Conservation (phyloP, 1,140 invertebrate species). For the Zaprionus taronus region DNA sequence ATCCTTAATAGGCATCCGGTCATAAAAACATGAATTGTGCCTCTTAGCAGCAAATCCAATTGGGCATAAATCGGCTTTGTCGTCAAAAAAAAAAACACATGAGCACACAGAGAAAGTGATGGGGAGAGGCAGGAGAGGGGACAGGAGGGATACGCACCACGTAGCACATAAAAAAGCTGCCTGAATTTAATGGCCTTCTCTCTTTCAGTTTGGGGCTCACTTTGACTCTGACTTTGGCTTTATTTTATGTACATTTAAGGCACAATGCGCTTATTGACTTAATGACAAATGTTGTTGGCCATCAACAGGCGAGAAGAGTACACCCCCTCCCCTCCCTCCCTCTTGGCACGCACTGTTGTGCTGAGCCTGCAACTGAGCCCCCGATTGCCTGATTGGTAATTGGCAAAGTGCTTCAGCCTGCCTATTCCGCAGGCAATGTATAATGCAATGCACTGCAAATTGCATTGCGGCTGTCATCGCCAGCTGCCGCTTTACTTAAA, state of each 20-base stretch:
- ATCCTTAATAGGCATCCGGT: conserved; percentile 76
- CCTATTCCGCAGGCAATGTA: conserved; percentile 18
- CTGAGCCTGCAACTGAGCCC: conserved; percentile 17
- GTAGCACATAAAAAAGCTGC: conserved; percentile 28
- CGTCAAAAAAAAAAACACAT: conserved; percentile 48
- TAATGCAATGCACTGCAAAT: conserved; percentile 47
- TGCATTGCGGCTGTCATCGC: conserved; percentile 52
- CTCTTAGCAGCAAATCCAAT: conserved; percentile 83
- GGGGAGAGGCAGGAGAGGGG: neutral
- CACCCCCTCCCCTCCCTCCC: too few species aligned
- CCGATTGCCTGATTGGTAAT: conserved; percentile 39
- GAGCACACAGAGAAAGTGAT: conserved; percentile 15
- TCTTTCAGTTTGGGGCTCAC: neutral
- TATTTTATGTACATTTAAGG: conserved; percentile 82
- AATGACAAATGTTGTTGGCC: conserved; percentile 78
- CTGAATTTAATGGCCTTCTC: conserved; percentile 38
- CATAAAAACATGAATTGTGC: conserved; percentile 83
- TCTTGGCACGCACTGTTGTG: neutral
- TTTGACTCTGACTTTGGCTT: conserved; percentile 57
- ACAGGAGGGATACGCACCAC: neutral
- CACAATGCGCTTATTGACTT: conserved; percentile 83
- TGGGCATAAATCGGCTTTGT: conserved; percentile 83
- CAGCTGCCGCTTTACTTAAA: conserved; percentile 32
- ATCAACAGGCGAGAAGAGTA: conserved; percentile 23
- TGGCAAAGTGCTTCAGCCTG: conserved; percentile 44